phyloP scores from a whole-genome alignment of 2,888 invertebrate genomes.

The Stenotaenia linearis region DNA sequence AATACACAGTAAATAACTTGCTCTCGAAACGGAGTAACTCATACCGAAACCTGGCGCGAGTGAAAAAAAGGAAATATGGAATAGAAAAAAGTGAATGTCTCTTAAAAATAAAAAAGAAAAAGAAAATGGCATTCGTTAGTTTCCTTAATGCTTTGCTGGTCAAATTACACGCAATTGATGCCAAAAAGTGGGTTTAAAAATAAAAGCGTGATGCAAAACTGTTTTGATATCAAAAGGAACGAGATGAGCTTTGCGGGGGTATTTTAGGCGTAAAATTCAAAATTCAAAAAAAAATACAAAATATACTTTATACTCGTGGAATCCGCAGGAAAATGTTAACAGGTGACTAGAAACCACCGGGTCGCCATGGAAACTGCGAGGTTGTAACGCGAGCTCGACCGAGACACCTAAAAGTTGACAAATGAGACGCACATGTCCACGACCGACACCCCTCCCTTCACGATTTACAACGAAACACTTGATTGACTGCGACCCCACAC shows the following conservation, averaged over 20 bases:
- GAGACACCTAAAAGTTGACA: not conserved
- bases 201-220: slow-evolving; percentile 20
- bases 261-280: not conserved
- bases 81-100: not conserved
- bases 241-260: not conserved
- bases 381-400: not conserved
- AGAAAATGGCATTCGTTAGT: not conserved
- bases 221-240: slow-evolving; percentile 21
- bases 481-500: not conserved
- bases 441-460: not conserved
- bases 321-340: not conserved
- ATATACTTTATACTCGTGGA: not conserved
- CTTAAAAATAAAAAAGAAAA: not conserved
- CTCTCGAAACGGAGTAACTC: not conserved
- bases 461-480: not conserved
- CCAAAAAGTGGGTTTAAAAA: slow-evolving; percentile 12
- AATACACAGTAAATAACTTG: slow-evolving; percentile 4
- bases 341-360: slow-evolving; percentile 2
- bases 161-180: slow-evolving; percentile 20
- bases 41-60: not conserved
- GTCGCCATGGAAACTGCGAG: not conserved
- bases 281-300: not conserved
- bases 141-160: slow-evolving; percentile 21
- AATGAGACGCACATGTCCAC: slow-evolving; percentile 1
- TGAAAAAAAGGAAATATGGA: not conserved